Conservation (phyloP, 1,140 invertebrate genomes). For the Heliconius himera region DNA sequence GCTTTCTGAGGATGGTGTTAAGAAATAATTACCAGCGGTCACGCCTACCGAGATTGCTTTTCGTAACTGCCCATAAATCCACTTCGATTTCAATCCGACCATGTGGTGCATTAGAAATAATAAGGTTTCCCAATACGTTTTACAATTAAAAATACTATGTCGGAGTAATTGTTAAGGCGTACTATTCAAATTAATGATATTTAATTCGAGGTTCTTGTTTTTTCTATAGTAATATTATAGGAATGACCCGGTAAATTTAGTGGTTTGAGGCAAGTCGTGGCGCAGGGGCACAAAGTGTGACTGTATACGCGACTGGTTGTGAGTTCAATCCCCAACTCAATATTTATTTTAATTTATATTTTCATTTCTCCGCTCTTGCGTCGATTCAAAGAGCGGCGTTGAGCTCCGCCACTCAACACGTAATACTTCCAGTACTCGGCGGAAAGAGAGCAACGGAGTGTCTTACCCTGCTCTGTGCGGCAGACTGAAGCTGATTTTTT, state of each 20-base stretch:
- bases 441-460: no score
- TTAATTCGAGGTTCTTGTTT: slow-evolving; percentile 51
- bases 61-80: slow-evolving; percentile 74
- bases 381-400: no score
- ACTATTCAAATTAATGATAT: slow-evolving; percentile 49
- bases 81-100: slow-evolving; percentile 49
- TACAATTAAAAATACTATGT: slow-evolving; percentile 51
- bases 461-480: no score
- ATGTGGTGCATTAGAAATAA: slow-evolving; percentile 52
- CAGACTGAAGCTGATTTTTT: no score
- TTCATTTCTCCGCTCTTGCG: no score
- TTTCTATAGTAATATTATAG: slow-evolving; percentile 51
- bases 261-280: slow-evolving; percentile 11
- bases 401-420: no score
- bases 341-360: no score
- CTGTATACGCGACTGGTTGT: no score
- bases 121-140: slow-evolving; percentile 51
- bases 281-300: no score
- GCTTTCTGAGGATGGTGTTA: slow-evolving; percentile 69
- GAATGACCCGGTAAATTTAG: slow-evolving; percentile 54
- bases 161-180: slow-evolving; percentile 52
- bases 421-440: no score
- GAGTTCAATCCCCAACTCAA: no score
- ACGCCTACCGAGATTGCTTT: slow-evolving; percentile 78
- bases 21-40: slow-evolving; percentile 77